phyloP scores from a whole-genome alignment of 2,888 invertebrate species.

The Trichacis sp. region DNA sequence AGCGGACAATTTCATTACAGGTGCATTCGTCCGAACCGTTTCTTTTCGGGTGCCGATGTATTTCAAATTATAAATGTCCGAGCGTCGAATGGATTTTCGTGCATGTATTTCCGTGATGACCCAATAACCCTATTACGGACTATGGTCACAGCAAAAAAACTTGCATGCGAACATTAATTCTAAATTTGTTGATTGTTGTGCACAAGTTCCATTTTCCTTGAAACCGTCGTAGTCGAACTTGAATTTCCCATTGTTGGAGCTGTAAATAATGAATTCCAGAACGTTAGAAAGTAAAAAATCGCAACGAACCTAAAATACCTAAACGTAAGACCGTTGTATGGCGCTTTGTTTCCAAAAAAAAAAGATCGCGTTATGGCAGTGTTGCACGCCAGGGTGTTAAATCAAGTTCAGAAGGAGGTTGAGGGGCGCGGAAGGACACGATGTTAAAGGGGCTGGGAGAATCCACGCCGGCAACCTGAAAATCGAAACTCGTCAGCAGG shows the following conservation, averaged over 20 bases:
- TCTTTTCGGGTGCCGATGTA: too few relatives aligned
- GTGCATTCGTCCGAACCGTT: background rate
- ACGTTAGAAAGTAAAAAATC: too few relatives aligned
- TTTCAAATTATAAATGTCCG: too few relatives aligned
- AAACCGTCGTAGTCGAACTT: too few relatives aligned
- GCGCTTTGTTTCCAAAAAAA: slow-evolving; percentile 2
- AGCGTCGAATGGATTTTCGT: slow-evolving; percentile 10
- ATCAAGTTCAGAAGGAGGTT: slow-evolving; percentile 9
- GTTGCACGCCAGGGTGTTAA: slow-evolving; percentile 2
- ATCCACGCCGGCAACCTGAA: slow-evolving; percentile 40
- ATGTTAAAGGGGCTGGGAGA: slow-evolving; percentile 14
- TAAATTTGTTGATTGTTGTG: too few relatives aligned
- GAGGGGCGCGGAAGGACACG: slow-evolving; percentile 1
- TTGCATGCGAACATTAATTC: slow-evolving; percentile 13
- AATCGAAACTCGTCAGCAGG: slow-evolving; percentile 28
- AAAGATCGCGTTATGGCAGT: background rate
- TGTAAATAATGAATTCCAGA: too few relatives aligned
- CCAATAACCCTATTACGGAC: slow-evolving; percentile 22
- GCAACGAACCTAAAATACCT: too few relatives aligned
- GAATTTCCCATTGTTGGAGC: too few relatives aligned
- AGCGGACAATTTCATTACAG: slow-evolving; percentile 16
- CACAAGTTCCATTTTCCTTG: too few relatives aligned
- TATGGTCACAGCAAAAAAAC: slow-evolving; percentile 13
- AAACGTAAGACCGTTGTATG: too few relatives aligned
- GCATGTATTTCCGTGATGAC: too few relatives aligned